Base-by-base conservation (phyloP, 2,888 invertebrate species). In the Tenthredo notha region DNA sequence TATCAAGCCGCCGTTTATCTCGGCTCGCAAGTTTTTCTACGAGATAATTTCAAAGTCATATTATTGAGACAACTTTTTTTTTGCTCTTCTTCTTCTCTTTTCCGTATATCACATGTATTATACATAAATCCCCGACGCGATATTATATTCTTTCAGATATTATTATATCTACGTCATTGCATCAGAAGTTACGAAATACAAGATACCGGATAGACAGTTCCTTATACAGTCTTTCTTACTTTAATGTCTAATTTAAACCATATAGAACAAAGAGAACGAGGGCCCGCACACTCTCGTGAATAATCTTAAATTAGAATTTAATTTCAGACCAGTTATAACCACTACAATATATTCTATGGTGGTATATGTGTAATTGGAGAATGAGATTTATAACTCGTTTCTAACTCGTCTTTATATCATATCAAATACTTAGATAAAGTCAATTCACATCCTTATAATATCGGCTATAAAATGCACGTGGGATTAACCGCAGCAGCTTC, bases 281-380 rank as follows among this genome's bases (percentile, higher is more conserved):
- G 67, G 83, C 77, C 78, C 84, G 58, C 87, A 86, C 86, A 86
- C 84, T 70, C 86, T 84, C 85, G 84, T 85, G 85, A 84, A 85
- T 85, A 86, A 86, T 86, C 86, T 87, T 85, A 84, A 87, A 87
- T 87, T 86, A 86, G 85, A 83, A 84, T 85, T 87, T 87, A 86
- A 87, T 87, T 87, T 85, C 75, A 86, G 70, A 54, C 33, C 54
- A n/a, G 50, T 78, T 78, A 37, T 78, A 37, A 21, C 12, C 75
- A 47, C 40, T 21, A 10, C n/a, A 7, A 70, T 37, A 37, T n/a
- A 70, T 70, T 50, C 18, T n/a, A 5, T 43, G 74, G 37, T 10
- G 18, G 4, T 15, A 18, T 29, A 47, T 9, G 25, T 47, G 15
- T 9, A 72, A 3, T 61, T 25, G 3, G 25, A 61, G 25, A 21